Base-by-base conservation (phyloP, 2,888 invertebrate species). In the Chrysolina oricalcia region DNA sequence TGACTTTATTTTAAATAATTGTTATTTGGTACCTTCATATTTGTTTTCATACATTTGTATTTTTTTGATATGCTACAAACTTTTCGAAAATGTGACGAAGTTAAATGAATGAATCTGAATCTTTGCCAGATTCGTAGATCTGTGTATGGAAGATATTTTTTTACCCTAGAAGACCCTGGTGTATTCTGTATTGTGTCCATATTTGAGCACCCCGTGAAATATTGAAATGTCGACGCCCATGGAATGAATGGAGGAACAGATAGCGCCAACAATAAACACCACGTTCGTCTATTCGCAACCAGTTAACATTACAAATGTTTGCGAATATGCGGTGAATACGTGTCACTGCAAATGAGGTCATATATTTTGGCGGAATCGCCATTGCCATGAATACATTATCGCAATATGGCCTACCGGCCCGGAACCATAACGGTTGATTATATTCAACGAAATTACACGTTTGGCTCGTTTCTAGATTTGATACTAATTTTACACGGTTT, bases 251-350 rank as follows among this genome's bases (percentile, higher is more conserved):
- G 1, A 6, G 1, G 17, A 2, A 27, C n/a, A 59, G 59, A 59
- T 59, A 59, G 35, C 59, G 27, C 56, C 59, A 59, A 59, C 35
- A 59, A 59, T 59, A 59, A 59, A 59, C 59, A 59, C 59, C 15
- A 1, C 35, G 56, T 15, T 59, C 15, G 27, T 27, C 59, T 15
- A n/a, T 59, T 59, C 27, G 59, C 15, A 59, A n/a, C 59, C 27
- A 0, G 53, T 53, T 53, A 53, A 53, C 21, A 53, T 11, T 13
- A 21, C 23, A 21, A n/a, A 15, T 59, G 17, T 59, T 59, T 59
- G 59, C 35, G 59, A 27, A 35, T 59, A 59, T 59, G 59, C 35
- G 23, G 59, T 35, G 59, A 59, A n/a, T 59, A 59, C 59, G 59
- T 35, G 59, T 27, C n/a, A 11, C n/a, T 59, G 59, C 59, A 59